phyloP scores from a whole-genome alignment of 1,140 invertebrate genomes.

The Aphelinus atriplicis region DNA sequence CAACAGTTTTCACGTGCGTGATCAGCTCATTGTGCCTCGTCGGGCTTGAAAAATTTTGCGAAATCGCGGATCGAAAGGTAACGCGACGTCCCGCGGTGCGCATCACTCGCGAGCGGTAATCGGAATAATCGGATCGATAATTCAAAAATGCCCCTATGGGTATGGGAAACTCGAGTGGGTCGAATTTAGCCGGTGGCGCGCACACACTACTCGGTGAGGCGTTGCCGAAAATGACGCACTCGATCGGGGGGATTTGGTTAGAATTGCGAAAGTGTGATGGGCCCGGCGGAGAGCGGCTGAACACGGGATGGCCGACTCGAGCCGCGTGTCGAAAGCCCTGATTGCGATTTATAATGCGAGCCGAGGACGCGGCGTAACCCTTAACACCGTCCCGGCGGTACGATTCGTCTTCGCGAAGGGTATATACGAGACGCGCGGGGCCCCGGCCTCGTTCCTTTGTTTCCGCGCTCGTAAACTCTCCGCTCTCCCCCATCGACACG shows the following conservation, averaged over 20 bases:
- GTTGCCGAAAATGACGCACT: not conserved
- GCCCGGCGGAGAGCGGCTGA: not conserved
- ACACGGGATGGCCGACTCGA: not conserved
- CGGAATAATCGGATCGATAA: too few species aligned
- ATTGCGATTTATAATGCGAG: conserved; percentile 39
- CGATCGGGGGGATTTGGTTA: conserved; percentile 12
- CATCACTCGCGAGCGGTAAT: too few species aligned
- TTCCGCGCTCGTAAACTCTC: conserved; percentile 22
- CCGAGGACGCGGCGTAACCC: not conserved
- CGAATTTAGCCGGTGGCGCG: too few species aligned
- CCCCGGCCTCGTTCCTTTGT: conserved; percentile 14
- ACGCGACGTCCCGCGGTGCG: too few species aligned
- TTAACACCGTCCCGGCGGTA: not conserved
- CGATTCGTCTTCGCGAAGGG: conserved; percentile 12
- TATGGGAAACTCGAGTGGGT: too few species aligned
- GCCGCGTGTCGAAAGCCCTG: conserved; percentile 25
- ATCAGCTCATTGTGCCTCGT: too few species aligned
- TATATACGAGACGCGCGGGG: not conserved
- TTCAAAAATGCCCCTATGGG: too few species aligned
- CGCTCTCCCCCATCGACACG: conserved; percentile 18
- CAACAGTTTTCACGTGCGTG: too few species aligned
- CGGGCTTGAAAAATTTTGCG: too few species aligned
- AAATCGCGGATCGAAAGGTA: too few species aligned
- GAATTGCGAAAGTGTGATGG: conserved; percentile 14
- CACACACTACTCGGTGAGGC: too few species aligned